These are phyloP conservation scores for Heliconius ismenius DNA, from an alignment of 2,888 invertebrate genomes.

Conservation along the genomic window DNA sequence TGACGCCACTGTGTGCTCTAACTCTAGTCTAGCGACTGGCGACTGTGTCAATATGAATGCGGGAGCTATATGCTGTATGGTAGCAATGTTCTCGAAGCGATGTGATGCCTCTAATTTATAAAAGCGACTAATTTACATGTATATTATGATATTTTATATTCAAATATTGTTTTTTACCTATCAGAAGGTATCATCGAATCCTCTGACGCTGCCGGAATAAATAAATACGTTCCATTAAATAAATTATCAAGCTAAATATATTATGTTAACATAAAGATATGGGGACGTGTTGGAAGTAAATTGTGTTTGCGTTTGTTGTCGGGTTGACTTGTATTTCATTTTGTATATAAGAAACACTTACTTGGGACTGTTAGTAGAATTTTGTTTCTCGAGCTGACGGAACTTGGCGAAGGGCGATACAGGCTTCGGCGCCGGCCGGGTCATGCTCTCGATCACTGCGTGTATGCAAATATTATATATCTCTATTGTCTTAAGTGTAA, in stretches of 20 bases:
- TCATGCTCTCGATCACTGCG: constrained; percentile 81
- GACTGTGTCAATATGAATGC: constrained; percentile 29
- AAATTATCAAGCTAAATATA: constrained; percentile 45
- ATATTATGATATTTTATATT: constrained; percentile 54
- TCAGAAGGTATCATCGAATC: constrained; percentile 60
- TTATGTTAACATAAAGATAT: constrained; percentile 11
- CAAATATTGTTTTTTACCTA: constrained; percentile 72
- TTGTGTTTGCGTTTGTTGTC: constrained; percentile 7
- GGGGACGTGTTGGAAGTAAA: not conserved
- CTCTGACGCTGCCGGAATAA: constrained; percentile 74
- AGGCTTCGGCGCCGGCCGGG: constrained; percentile 82
- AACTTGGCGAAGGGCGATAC: constrained; percentile 95
- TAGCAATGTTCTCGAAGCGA: constrained; percentile 49
- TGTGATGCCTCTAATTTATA: constrained; percentile 46
- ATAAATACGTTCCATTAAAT: constrained; percentile 60
- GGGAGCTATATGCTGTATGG: constrained; percentile 9
- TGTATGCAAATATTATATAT: not conserved
- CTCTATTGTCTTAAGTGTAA: too few relatives aligned
- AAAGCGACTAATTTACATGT: constrained; percentile 65
- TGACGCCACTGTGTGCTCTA: constrained; percentile 51
- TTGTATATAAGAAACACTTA: constrained; percentile 71
- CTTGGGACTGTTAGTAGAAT: constrained; percentile 90
- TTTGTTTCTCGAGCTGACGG: constrained; percentile 94
- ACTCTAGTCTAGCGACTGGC: constrained; percentile 26
- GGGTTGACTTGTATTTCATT: not conserved